These are phyloP conservation scores for Tenthredo mesomela DNA, from an alignment of 2,888 invertebrate species.

Conservation along the genomic window DNA sequence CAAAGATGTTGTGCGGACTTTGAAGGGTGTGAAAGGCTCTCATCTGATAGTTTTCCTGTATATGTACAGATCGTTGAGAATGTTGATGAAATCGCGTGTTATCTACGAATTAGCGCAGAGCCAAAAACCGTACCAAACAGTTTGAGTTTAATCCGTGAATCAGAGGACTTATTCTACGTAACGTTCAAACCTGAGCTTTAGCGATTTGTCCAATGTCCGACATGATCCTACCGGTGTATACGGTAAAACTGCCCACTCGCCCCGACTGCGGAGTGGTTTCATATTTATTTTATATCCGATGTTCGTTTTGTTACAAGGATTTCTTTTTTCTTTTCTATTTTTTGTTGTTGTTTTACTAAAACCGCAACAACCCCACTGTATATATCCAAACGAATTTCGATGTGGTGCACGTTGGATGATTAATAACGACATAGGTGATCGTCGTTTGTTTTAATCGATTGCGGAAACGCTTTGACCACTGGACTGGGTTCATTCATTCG, in stretches of 20 bases:
- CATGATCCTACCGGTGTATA: background rate
- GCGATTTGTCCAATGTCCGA: background rate
- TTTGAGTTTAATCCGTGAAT: background rate
- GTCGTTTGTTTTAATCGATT: slow-evolving; percentile 19
- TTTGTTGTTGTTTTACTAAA: background rate
- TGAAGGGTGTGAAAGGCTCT: background rate
- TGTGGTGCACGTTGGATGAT: background rate
- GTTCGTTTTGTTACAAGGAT: background rate
- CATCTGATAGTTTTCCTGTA: background rate
- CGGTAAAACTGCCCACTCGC: background rate
- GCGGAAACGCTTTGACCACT: slow-evolving; percentile 23
- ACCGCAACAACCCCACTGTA: background rate
- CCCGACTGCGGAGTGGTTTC: background rate
- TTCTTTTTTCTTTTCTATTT: background rate
- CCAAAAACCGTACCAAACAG: background rate
- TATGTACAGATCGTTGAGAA: background rate
- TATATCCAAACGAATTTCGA: background rate
- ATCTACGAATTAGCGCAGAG: background rate
- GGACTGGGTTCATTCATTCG: background rate
- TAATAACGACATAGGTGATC: slow-evolving; percentile 19
- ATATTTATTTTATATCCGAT: background rate
- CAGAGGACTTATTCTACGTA: background rate
- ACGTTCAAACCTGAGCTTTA: background rate
- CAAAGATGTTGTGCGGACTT: background rate
- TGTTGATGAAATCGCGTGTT: background rate